Percentiles rank a stretch among this genome's conserved stretches.
Evolutionary conservation across 2,797 vertebrate genomes (phyloP).

Genomic region (Lepidocolaptes lacrymiger): DNA sequence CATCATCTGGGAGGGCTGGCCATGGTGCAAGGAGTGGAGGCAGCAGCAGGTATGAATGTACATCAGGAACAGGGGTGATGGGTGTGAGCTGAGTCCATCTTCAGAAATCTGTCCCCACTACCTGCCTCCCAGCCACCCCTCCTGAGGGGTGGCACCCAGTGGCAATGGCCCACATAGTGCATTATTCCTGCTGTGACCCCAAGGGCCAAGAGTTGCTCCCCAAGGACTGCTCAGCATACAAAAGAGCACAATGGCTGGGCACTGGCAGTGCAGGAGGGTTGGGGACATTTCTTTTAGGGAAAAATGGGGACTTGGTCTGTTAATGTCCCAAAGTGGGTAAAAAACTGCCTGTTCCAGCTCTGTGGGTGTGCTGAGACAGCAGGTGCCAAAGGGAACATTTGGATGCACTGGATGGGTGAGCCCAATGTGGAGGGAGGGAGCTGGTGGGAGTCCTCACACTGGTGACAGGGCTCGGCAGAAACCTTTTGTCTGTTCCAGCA

Average conservation of each 20-base stretch:
- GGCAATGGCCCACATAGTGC: neutral
- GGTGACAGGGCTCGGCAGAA: neutral
- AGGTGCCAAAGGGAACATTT: neutral
- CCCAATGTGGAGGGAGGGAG: neutral
- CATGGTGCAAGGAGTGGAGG: neutral
- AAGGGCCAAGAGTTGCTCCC: neutral
- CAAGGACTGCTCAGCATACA: neutral
- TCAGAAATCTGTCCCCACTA: neutral
- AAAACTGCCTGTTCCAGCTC: neutral
- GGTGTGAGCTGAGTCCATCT: neutral
- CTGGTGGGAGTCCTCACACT: neutral
- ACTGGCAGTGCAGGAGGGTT: fast-evolving
- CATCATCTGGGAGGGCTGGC: neutral
- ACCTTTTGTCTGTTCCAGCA: neutral
- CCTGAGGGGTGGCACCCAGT: neutral
- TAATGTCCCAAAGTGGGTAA: neutral
- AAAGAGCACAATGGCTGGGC: neutral
- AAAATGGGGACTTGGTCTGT: neutral
- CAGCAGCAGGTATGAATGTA: neutral
- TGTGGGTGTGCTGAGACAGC: neutral
- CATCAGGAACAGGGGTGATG: neutral
- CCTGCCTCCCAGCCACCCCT: neutral
- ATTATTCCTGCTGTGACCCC: neutral
- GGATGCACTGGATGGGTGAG: neutral
- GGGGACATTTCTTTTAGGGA: neutral